These are phyloP conservation scores for Agonopterix heracliana DNA, from an alignment of 2,888 invertebrate genomes.

Conservation along the genomic window DNA sequence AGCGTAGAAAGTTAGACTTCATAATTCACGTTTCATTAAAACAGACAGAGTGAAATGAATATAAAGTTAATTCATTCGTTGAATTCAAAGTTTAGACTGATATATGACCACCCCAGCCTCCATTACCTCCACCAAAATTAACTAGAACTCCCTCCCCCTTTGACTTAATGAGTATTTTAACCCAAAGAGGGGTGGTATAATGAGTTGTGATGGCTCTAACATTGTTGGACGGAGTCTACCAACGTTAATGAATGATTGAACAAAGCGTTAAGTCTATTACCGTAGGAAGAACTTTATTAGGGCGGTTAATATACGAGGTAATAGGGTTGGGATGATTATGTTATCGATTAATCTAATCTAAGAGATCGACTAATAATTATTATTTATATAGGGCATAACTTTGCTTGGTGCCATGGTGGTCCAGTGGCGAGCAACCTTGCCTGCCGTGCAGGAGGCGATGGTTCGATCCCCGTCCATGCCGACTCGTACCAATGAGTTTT, in stretches of 20 bases:
- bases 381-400: too few species aligned
- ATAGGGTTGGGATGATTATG: constrained; percentile 27
- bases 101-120: constrained; percentile 49
- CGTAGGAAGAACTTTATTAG: constrained; percentile 71
- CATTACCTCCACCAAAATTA: constrained; percentile 23
- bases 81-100: constrained; percentile 59
- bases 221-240: constrained; percentile 40
- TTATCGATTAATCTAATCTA: constrained; percentile 2
- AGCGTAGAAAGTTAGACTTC: constrained; percentile 33
- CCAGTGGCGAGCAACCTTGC: too few species aligned
- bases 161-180: constrained; percentile 30
- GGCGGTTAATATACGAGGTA: constrained; percentile 52
- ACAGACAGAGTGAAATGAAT: constrained; percentile 47
- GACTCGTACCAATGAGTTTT: too few species aligned
- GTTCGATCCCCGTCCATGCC: too few species aligned
- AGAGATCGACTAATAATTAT: too few species aligned
- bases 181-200: constrained; percentile 37
- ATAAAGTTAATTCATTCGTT: constrained; percentile 55
- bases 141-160: constrained; percentile 25
- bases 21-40: constrained; percentile 57
- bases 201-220: constrained; percentile 42
- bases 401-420: too few species aligned
- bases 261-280: constrained; percentile 72
- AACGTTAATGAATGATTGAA: constrained; percentile 69
- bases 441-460: too few species aligned